phyloP scores from a whole-genome alignment of 2,797 vertebrate genomes.

The Aeoliscus strigatus region DNA sequence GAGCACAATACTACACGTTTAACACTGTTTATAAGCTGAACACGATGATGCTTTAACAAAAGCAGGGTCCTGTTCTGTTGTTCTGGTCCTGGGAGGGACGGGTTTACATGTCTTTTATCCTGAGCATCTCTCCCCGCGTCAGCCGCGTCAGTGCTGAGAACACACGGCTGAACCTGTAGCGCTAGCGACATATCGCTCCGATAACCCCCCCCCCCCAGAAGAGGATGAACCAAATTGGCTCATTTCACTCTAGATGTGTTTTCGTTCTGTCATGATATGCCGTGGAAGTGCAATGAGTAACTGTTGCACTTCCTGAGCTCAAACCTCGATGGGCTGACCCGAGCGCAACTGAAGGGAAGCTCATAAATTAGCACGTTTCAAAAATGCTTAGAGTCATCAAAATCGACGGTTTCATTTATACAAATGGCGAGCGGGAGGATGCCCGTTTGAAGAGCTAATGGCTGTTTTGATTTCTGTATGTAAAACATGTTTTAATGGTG shows the following conservation, averaged over 20 bases:
- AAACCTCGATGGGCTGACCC: slow-evolving; percentile 30
- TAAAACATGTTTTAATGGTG: slow-evolving; percentile 58
- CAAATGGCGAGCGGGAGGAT: slow-evolving; percentile 43
- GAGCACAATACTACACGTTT: slow-evolving; percentile 15
- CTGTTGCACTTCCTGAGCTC: slow-evolving; percentile 2
- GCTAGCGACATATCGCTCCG: slow-evolving; percentile 26
- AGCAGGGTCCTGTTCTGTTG: too few species aligned
- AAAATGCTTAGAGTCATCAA: slow-evolving; percentile 54
- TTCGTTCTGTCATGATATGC: too few species aligned
- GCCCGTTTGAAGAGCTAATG: slow-evolving; percentile 70
- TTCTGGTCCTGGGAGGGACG: too few species aligned
- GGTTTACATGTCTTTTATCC: slow-evolving; percentile 48
- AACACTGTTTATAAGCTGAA: slow-evolving; percentile 9
- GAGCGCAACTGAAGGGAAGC: slow-evolving; percentile 24
- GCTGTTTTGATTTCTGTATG: slow-evolving; percentile 62
- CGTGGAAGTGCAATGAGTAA: too few species aligned
- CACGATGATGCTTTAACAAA: too few species aligned
- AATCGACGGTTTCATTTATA: slow-evolving; percentile 40
- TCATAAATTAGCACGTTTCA: slow-evolving; percentile 38
- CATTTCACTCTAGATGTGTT: too few species aligned
- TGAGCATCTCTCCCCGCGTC: slow-evolving; percentile 35
- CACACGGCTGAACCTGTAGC: slow-evolving; percentile 42
- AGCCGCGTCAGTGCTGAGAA: slow-evolving; percentile 42
- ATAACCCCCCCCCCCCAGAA: slow-evolving; percentile 40
- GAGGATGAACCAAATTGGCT: slow-evolving; percentile 10